Percentiles rank a stretch among this genome's conserved stretches.
These are phyloP conservation scores for Rhynchomys soricoides DNA, from an alignment of 2,113 vertebrate species.

Conservation along the genomic window DNA sequence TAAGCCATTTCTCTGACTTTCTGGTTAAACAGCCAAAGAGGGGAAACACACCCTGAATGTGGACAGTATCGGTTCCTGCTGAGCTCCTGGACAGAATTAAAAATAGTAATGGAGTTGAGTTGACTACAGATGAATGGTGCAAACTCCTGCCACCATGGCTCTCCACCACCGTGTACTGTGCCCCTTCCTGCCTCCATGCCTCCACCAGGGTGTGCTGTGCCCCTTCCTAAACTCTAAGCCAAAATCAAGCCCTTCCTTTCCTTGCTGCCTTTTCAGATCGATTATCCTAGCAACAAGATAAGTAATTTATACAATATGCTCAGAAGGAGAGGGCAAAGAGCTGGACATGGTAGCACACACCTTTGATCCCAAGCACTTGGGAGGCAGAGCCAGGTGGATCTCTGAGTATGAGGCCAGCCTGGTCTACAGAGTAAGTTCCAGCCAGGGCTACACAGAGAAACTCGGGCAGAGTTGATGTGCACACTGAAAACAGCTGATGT, in stretches of 20 bases:
- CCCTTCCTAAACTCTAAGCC: not conserved
- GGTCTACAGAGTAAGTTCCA: not conserved
- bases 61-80: too few relatives aligned
- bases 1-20: not conserved
- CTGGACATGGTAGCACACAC: rapidly evolving
- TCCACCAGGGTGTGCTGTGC: not conserved
- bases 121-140: not conserved
- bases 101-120: not conserved
- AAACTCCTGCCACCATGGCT: not conserved
- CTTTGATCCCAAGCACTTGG: not conserved
- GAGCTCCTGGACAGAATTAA: not conserved
- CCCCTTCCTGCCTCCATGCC: not conserved
- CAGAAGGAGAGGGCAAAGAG: not conserved
- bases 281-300: not conserved
- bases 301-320: too few relatives aligned
- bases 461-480: too few relatives aligned
- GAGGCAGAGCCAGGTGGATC: not conserved
- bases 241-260: not conserved
- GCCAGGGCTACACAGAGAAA: too few relatives aligned
- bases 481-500: not conserved
- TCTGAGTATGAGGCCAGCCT: not conserved
- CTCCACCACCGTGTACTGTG: not conserved
- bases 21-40: not conserved
- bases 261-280: not conserved
- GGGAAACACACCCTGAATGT: too few relatives aligned